phyloP scores from a whole-genome alignment of 1,140 invertebrate genomes.

The silkworm (Bombyx mori) region ASM3026992v2 NC_085112.1:2343001-2343500 shows the following conservation, averaged over 20 bases:
- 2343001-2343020: too few relatives aligned
- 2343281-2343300: too few relatives aligned
- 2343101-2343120: conserved; percentile 26
- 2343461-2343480: too few relatives aligned
- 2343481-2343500: too few relatives aligned
- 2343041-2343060: conserved; percentile 11
- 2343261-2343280: conserved; percentile 76
- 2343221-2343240: conserved; percentile 84
- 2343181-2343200: conserved; percentile 79
- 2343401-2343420: too few relatives aligned
- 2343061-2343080: conserved; percentile 43
- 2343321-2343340: too few relatives aligned
- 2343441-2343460: too few relatives aligned
- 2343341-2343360: too few relatives aligned
- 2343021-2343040: conserved; percentile 12
- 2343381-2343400: too few relatives aligned
- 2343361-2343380: too few relatives aligned
- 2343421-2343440: too few relatives aligned
- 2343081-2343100: conserved; percentile 56
- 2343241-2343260: conserved; percentile 80
- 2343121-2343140: conserved; percentile 62
- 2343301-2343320: too few relatives aligned
- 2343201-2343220: conserved; percentile 82
- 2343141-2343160: conserved; percentile 81
- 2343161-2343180: conserved; percentile 80